A percentile compares a stretch with the other conserved stretches of the same genome.
Evolutionary conservation across 2,888 invertebrate genomes (phyloP).

Genomic region (Hipparchia semele): DNA sequence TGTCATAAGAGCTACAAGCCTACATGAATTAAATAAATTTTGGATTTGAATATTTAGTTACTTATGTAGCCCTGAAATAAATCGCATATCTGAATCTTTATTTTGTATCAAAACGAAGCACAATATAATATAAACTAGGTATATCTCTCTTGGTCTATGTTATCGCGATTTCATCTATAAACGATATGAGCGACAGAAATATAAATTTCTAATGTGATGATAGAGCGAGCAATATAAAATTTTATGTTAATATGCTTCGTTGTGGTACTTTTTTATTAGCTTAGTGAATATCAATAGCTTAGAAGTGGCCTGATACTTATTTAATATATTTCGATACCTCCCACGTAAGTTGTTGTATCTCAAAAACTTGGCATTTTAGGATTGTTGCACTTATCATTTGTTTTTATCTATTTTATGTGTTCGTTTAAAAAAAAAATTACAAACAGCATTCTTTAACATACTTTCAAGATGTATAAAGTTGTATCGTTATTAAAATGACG

Average conservation of each 20-base stretch:
- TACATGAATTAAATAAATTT: too few relatives aligned
- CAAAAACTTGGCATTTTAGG: too few relatives aligned
- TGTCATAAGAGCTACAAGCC: too few relatives aligned
- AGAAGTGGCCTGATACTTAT: not conserved
- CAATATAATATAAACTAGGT: not conserved
- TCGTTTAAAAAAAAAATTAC: too few relatives aligned
- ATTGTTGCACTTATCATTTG: too few relatives aligned
- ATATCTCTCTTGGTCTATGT: not conserved
- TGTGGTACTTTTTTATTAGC: not conserved
- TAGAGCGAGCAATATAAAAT: conserved; percentile 3
- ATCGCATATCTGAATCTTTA: not conserved
- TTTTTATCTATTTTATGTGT: too few relatives aligned
- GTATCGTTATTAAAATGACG: too few relatives aligned
- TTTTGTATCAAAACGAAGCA: conserved; percentile 1
- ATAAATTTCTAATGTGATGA: not conserved
- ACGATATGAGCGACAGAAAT: conserved; percentile 7
- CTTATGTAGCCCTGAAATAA: not conserved
- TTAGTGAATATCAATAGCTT: not conserved
- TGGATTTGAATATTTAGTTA: too few relatives aligned
- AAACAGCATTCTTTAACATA: too few relatives aligned
- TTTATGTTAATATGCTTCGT: not conserved
- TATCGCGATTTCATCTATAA: not conserved
- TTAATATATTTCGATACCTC: not conserved
- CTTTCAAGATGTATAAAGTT: too few relatives aligned
- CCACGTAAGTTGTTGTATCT: too few relatives aligned